Evolutionary conservation across 2,888 invertebrate species (phyloP), one percentile per base, ranked within the genome.

Genomic region (Catocala sponsa): DNA sequence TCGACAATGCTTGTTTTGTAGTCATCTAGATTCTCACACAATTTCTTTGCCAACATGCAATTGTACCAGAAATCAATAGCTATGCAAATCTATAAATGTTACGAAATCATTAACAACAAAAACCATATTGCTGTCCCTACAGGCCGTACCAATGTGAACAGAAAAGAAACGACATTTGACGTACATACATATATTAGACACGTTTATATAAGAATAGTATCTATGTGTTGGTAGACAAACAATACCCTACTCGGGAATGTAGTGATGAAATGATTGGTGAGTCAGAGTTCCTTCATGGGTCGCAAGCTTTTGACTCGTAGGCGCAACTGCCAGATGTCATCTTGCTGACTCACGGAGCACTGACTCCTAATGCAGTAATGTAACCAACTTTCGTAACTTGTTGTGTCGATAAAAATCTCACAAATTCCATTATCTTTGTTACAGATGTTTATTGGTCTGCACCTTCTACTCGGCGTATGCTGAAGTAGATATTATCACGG

Each of bases 401-500:
- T 70, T 69, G 78, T 79, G 74, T 64, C 59, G 74, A 78, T 75
- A 69, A 61, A 70, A 60, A 78, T 78, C 63, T 71, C 15, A 74
- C 47, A 59, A 63, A 65, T 64, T 65, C 9, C 15, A 54, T 81
- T 84, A 87, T 71, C 77, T 81, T 91, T 86, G 89, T 94, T 94
- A 67, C 93, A 95, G 95, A 91, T 91, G 94, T 88, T 92, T 94
- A 82, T 83, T 92, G 75, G 84, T 90, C 79, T 94, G 91, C 86
- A 87, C 91, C 78, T 76, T 94, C 72, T 94, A 91, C 78, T 84
- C 83, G 76, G 89, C 82, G 65, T 80, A 85, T 63, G 93, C 94
- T 65, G 95, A 96, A 74, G 95, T 95, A 65, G 95, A 96, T 77
- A 90, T 96, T 63, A 95, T 96, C 79, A 96, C 96, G 54, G 95